Percentiles rank a stretch among this genome's conserved stretches.
These are phyloP conservation scores for Trimorus sp. DNA, from an alignment of 2,888 invertebrate species.

Conservation along the genomic window DNA sequence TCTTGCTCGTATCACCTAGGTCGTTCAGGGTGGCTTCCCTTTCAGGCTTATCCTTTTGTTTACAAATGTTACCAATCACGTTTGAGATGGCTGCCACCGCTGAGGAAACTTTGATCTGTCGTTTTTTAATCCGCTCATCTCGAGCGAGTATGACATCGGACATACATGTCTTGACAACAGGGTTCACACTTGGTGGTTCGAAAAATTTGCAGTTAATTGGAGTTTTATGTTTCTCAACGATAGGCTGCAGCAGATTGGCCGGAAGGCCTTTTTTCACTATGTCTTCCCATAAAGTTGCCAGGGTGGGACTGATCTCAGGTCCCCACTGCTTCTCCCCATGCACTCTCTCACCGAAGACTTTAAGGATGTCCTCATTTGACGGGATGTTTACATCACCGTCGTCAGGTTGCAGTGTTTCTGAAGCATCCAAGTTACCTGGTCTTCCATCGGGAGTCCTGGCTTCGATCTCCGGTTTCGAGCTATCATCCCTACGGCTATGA, in stretches of 20 bases:
- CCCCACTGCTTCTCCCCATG: background rate
- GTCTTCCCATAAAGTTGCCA: background rate
- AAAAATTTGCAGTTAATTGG: conserved; percentile 7
- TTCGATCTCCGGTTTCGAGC: no score
- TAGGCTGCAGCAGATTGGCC: background rate
- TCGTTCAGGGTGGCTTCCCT: conserved; percentile 4
- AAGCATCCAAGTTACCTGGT: no score
- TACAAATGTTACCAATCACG: background rate
- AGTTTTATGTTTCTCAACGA: background rate
- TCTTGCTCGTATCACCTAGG: conserved; percentile 12
- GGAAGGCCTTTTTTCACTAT: background rate
- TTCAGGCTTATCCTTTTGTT: no score
- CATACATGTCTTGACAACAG: background rate
- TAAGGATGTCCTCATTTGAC: background rate
- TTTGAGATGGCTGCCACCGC: background rate
- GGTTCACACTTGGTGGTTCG: background rate
- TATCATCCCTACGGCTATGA: no score
- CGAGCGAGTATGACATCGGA: background rate
- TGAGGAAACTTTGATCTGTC: background rate
- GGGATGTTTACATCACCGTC: no score
- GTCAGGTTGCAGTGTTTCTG: no score
- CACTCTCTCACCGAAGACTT: background rate
- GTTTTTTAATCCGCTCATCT: background rate
- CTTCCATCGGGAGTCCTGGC: no score
- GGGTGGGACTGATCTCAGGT: background rate